These are phyloP conservation scores for Amia ocellicauda DNA, from an alignment of 2,113 vertebrate genomes.

Conservation along the genomic window DNA sequence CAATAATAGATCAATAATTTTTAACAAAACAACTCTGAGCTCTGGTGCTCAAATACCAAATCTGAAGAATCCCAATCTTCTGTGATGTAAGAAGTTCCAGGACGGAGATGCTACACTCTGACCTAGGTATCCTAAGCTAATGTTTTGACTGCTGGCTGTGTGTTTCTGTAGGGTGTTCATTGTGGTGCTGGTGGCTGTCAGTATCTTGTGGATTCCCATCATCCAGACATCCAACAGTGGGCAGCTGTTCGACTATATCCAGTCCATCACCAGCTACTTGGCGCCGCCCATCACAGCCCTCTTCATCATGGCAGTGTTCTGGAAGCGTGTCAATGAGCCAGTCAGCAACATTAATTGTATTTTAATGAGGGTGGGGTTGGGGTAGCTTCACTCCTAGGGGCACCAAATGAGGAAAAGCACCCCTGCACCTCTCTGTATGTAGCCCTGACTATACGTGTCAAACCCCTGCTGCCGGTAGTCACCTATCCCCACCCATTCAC, in stretches of 20 bases:
- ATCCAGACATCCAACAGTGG: slow-evolving; percentile 90
- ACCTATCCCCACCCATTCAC: not conserved
- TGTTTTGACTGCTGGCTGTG: not conserved
- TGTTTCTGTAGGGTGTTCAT: slow-evolving; percentile 75
- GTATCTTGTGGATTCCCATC: slow-evolving; percentile 91
- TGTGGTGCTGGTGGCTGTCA: slow-evolving; percentile 76
- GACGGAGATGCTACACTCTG: too few relatives aligned
- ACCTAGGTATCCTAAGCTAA: too few relatives aligned
- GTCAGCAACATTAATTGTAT: slow-evolving; percentile 50
- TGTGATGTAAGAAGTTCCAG: too few relatives aligned
- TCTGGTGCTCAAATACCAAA: too few relatives aligned
- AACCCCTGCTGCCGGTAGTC: not conserved
- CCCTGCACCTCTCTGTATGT: not conserved
- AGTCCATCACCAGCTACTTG: slow-evolving; percentile 86
- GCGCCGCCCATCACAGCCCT: slow-evolving; percentile 86
- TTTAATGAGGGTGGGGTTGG: not conserved
- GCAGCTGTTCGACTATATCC: slow-evolving; percentile 90
- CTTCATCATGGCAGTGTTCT: slow-evolving; percentile 90
- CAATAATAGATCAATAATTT: too few relatives aligned
- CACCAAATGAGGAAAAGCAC: not conserved
- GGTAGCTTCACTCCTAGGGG: too few relatives aligned
- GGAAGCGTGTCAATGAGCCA: slow-evolving; percentile 85
- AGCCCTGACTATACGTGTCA: not conserved
- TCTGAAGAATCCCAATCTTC: too few relatives aligned
- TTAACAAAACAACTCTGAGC: too few relatives aligned